A percentile compares a stretch with the other conserved stretches of the same genome.
Conservation (phyloP, 1,140 invertebrate genomes). For the Drosophila takahashii region DNA sequence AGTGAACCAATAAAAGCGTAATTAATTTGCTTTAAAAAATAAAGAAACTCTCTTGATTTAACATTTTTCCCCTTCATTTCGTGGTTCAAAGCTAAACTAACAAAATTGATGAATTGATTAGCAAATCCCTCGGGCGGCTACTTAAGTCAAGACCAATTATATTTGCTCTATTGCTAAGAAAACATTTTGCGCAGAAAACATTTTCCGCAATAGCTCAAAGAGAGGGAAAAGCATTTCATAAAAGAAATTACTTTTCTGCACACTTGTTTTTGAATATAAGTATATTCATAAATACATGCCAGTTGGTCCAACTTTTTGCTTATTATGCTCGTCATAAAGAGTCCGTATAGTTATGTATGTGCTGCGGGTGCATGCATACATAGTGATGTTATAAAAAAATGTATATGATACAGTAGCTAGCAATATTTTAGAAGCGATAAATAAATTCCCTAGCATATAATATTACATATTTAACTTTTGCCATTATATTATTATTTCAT, state of each 20-base stretch:
- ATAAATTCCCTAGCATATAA: too few relatives aligned
- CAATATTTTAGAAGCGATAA: neutral
- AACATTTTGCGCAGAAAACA: constrained; percentile 1
- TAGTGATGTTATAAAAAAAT: constrained; percentile 1
- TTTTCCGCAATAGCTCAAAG: constrained; percentile 1
- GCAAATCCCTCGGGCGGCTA: neutral
- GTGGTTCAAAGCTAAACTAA: neutral
- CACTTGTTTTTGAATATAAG: constrained; percentile 1
- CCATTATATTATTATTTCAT: too few relatives aligned
- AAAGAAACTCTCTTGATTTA: neutral
- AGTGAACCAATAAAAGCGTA: neutral
- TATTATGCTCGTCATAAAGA: constrained; percentile 15
- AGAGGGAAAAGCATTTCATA: neutral
- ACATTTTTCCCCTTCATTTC: neutral
- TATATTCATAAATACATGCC: constrained; percentile 1
- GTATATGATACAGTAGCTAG: constrained; percentile 3
- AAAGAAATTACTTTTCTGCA: constrained; percentile 4
- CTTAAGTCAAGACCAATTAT: constrained; percentile 13
- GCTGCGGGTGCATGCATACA: constrained; percentile 3
- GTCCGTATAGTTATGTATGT: constrained; percentile 2
- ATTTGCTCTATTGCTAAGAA: constrained; percentile 2
- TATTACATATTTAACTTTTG: too few relatives aligned
- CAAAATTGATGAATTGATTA: constrained; percentile 3
- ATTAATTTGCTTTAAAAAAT: neutral
- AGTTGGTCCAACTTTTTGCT: constrained; percentile 36